Evolutionary conservation across 2,888 invertebrate species (phyloP), one percentile per base, ranked within the genome.

Genomic region (Caenorhabditis panamensis): DNA sequence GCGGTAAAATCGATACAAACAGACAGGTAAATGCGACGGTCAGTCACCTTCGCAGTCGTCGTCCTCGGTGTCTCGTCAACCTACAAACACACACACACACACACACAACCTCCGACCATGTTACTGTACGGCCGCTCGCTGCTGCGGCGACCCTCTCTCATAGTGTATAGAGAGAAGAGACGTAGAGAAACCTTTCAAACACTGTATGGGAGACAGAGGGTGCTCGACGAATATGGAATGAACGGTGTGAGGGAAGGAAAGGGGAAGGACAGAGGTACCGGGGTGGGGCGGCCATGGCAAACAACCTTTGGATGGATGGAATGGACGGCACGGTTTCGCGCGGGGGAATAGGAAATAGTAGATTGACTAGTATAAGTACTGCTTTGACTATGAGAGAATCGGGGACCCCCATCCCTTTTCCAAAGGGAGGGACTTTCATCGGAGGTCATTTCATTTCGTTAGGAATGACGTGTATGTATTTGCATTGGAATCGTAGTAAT

Each of bases 111-210:
- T 31, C 41, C 69, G 31, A 9, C 76, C 51, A 56, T 76, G 67
- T 64, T 67, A 67, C 75, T 76, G 67, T 67, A 69, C 69, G 66
- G 68, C 63, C 56, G 31, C 58, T 54, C 67, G 47, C 62, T n/a
- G n/a, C 76, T 22, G 58, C 31, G 22, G 36, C 24, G 36, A 31
- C 24, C 9, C 59, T 9, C 41, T 41, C 41, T n/a, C n/a, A n/a
- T n/a, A n/a, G n/a, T n/a, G n/a, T n/a, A n/a, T n/a, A 37, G 54
- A 28, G 20, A 59, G 47, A 26, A 37, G 36, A 26, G 41, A 41
- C 26, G 16, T 11, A 67, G 20, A n/a, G n/a, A n/a, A 56, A 28
- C n/a, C 24, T 49, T 58, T n/a, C 8, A 44, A 61, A 18, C 3
- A 24, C 31, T 22, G 20, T 51, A 31, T 4, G n/a, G n/a, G 53